phyloP scores from a whole-genome alignment of 2,113 vertebrate genomes.

The Mohoua ochrocephala region DNA sequence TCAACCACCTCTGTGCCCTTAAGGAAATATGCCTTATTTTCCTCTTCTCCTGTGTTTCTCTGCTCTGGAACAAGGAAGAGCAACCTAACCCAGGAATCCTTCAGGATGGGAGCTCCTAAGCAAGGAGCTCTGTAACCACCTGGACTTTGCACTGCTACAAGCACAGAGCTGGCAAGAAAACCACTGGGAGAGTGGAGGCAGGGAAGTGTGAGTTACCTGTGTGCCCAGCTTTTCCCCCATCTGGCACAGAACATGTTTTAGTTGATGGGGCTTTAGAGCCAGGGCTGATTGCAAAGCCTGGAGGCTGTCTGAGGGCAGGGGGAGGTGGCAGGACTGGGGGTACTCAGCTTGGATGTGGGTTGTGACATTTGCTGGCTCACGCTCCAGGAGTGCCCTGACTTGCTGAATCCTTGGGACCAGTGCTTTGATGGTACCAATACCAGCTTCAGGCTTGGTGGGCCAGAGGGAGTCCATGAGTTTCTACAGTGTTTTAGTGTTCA shows the following conservation, averaged over 20 bases:
- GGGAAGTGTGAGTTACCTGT: not conserved
- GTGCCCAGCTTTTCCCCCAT: accelerated
- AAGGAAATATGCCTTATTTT: not conserved
- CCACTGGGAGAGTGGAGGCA: not conserved
- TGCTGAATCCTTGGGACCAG: accelerated
- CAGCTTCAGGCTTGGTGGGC: not conserved
- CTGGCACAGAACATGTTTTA: not conserved
- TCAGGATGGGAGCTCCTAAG: not conserved
- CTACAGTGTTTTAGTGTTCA: not conserved
- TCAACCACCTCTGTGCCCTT: not conserved
- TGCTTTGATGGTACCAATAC: not conserved
- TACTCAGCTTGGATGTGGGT: not conserved
- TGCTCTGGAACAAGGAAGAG: not conserved
- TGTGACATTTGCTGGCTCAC: not conserved
- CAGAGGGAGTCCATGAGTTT: accelerated
- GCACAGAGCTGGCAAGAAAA: not conserved
- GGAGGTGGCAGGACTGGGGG: not conserved
- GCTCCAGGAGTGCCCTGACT: not conserved
- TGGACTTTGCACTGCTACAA: not conserved
- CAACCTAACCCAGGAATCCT: not conserved
- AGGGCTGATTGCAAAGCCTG: not conserved
- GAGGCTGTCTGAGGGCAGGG: not conserved
- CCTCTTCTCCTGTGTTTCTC: not conserved
- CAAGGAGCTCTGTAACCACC: not conserved
- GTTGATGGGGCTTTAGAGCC: not conserved